Base-by-base conservation (phyloP, 2,888 invertebrate species). In the Shargacucullia verbasci region DNA sequence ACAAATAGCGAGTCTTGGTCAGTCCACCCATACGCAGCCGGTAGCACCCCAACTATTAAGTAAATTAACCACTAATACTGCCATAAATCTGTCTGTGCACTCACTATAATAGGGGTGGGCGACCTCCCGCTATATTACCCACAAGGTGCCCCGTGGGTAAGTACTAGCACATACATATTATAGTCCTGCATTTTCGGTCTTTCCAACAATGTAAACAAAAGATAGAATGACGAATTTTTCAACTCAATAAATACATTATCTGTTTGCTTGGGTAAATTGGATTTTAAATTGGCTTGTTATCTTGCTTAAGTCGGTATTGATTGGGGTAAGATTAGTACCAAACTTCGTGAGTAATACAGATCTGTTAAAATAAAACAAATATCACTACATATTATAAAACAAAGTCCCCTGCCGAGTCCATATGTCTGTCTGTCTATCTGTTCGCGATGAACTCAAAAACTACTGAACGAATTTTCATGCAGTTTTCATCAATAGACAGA, bases 1-100 rank as follows among this genome's bases (percentile, higher is more conserved):
- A 13, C 10, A 37, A 12, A 49, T 48, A 44, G 45, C 49, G 20
- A 20, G 2, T 11, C 52, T 45, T 25, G 54, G 40, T 47, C 52
- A 41, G 35, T 46, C 34, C 34, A 33, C 49, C 46, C 47, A 35
- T 9, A 47, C 41, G 15, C 45, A 20, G 20, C 20, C 4, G 20
- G 20, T 20, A 25, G 37, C 41, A 38, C 70, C 67, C 73, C 53
- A 59, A 71, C 83, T 82, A 81, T 82, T 82, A 83, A 84, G 72
- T 82, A 79, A 84, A 86, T 85, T 82, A 86, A 75, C 79, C 68
- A 70, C 73, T 76, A 85, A 81, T 79, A 78, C 66, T 54, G 46
- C 72, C 58, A 81, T 86, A 85, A 84, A 87, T 87, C 86, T 78
- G 78, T 81, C 80, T 76, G 65, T 77, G 78, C 83, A 82, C 80